A percentile compares a stretch with the other conserved stretches of the same genome.
phyloP scores from a whole-genome alignment of 2,797 vertebrate species.

The Molothrus aeneus region DNA sequence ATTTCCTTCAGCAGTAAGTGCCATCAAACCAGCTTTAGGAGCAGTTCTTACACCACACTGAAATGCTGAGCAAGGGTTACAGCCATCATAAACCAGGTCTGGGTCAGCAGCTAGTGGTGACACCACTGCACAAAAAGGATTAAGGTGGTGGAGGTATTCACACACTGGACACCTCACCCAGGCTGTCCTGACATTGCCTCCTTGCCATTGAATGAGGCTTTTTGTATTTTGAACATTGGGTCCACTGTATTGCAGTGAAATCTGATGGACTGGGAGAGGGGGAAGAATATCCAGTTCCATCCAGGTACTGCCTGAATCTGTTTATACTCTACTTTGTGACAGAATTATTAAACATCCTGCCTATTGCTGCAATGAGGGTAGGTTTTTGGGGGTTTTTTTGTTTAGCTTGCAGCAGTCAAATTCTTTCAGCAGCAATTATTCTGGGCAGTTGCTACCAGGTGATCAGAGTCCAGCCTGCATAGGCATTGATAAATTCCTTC shows the following conservation, averaged over 20 bases:
- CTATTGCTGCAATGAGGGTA: background rate
- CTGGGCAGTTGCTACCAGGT: background rate
- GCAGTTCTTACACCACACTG: too few relatives aligned
- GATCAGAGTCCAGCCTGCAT: background rate
- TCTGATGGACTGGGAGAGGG: background rate
- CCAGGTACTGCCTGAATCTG: background rate
- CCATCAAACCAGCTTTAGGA: background rate
- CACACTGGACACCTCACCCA: too few relatives aligned
- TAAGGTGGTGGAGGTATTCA: background rate
- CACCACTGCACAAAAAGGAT: background rate
- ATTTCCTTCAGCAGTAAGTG: background rate
- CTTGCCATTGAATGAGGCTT: background rate
- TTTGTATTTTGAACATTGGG: background rate
- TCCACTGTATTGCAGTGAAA: background rate
- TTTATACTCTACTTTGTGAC: background rate
- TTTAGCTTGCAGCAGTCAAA: background rate
- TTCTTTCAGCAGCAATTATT: background rate
- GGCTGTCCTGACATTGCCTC: background rate
- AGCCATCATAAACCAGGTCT: background rate
- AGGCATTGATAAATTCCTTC: background rate
- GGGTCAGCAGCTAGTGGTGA: background rate
- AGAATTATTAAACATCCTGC: background rate
- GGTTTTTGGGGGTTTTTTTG: rapidly evolving
- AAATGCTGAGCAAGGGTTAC: background rate
- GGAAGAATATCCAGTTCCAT: background rate